Conservation (phyloP, 2,888 invertebrate species). For the Tipula unca region DNA sequence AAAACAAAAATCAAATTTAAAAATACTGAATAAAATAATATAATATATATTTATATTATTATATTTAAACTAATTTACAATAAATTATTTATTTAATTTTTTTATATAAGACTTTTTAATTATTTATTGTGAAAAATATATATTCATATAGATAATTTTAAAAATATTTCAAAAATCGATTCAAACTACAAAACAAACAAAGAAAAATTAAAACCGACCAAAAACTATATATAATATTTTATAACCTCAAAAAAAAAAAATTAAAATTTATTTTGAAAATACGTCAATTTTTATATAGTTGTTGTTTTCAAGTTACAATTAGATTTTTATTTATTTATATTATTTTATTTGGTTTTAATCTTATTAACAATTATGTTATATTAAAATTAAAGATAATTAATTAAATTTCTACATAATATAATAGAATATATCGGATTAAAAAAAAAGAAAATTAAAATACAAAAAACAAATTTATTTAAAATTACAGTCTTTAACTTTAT, state of each 20-base stretch:
- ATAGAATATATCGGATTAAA: not conserved
- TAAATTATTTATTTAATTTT: not conserved
- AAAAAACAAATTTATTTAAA: not conserved
- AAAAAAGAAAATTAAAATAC: not conserved
- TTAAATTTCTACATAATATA: slow-evolving; percentile 3
- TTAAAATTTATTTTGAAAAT: not conserved
- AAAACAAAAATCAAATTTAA: not conserved
- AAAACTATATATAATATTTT: not conserved
- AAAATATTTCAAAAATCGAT: not conserved
- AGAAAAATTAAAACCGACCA: not conserved
- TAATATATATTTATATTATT: not conserved
- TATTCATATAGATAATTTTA: not conserved
- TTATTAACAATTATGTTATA: not conserved
- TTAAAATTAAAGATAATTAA: not conserved
- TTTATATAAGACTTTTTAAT: not conserved
- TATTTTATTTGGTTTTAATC: not conserved
- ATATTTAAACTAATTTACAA: not conserved
- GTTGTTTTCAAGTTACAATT: not conserved
- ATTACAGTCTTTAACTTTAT: slow-evolving; percentile 2
- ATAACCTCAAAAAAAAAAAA: not conserved
- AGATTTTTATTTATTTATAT: slow-evolving; percentile 1
- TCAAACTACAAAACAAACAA: not conserved
- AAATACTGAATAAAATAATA: not conserved
- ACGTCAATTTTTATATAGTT: not conserved
- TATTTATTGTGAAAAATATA: not conserved